Percentiles rank a stretch among this genome's conserved stretches.
Evolutionary conservation across 2,888 invertebrate species (phyloP).

Genomic region (Patella caerulea): DNA sequence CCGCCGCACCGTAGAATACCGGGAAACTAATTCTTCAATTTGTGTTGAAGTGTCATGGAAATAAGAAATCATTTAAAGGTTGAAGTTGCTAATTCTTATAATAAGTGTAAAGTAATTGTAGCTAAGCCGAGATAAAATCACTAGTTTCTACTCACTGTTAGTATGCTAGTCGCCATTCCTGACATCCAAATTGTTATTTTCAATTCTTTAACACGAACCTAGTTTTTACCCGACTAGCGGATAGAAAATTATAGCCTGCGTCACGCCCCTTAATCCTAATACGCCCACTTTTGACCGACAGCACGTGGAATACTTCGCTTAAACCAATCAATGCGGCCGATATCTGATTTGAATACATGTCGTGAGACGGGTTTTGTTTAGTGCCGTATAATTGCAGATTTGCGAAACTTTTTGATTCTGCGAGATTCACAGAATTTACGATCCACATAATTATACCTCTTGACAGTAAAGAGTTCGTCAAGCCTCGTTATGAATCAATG

Average conservation of each 20-base stretch:
- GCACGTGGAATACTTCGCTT: neutral
- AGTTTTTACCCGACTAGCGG: neutral
- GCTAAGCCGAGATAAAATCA: neutral
- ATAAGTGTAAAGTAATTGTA: neutral
- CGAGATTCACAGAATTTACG: too few species aligned
- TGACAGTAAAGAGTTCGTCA: slow-evolving; percentile 15
- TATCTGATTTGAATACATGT: too few species aligned
- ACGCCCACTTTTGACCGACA: slow-evolving; percentile 5
- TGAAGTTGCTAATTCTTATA: slow-evolving; percentile 1
- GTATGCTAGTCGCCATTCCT: slow-evolving; percentile 10
- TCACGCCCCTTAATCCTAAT: slow-evolving; percentile 1
- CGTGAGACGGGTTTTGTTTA: too few species aligned
- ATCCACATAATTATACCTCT: slow-evolving; percentile 20
- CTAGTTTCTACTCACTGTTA: slow-evolving; percentile 9
- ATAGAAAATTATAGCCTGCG: slow-evolving; percentile 3
- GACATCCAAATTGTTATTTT: slow-evolving; percentile 13
- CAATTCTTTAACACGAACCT: slow-evolving; percentile 7
- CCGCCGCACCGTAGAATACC: too few species aligned
- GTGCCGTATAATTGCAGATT: too few species aligned
- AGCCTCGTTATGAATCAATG: slow-evolving; percentile 8
- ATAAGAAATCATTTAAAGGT: neutral
- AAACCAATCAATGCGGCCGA: too few species aligned
- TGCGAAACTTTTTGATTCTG: too few species aligned
- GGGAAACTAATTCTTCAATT: too few species aligned
- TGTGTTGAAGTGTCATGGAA: slow-evolving; percentile 2